phyloP scores from a whole-genome alignment of 2,797 vertebrate genomes.

The Pipistrellus pipistrellus region DNA sequence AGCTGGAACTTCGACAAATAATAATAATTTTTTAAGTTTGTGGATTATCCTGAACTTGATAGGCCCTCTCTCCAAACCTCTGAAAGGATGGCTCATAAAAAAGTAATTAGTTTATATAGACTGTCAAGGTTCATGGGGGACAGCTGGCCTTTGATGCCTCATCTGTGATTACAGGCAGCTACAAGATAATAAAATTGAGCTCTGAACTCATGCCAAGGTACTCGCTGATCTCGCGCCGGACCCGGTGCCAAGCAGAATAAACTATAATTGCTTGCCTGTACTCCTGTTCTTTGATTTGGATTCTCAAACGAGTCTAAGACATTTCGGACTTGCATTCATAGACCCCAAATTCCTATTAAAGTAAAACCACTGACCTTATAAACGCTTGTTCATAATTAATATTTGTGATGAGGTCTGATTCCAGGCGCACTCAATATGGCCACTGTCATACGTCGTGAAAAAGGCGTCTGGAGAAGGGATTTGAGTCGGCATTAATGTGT shows the following conservation, averaged over 20 bases:
- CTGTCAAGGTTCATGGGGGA: slow-evolving; percentile 84
- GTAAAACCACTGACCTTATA: slow-evolving; percentile 65
- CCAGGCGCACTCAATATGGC: background rate
- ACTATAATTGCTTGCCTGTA: slow-evolving; percentile 56
- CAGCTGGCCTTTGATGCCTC: slow-evolving; percentile 85
- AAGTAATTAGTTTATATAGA: slow-evolving; percentile 80
- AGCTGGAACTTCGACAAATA: slow-evolving; percentile 75
- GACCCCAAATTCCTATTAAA: slow-evolving; percentile 65
- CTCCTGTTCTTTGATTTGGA: slow-evolving; percentile 52
- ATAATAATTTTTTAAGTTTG: slow-evolving; percentile 71
- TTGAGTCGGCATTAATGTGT: slow-evolving; percentile 53
- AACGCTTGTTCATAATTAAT: slow-evolving; percentile 75
- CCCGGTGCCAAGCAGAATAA: slow-evolving; percentile 70
- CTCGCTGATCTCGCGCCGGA: slow-evolving; percentile 69
- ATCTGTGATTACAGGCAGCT: slow-evolving; percentile 83
- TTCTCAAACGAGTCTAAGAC: slow-evolving; percentile 67
- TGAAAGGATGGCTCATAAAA: slow-evolving; percentile 80
- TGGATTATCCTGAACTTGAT: slow-evolving; percentile 70
- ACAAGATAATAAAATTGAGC: slow-evolving; percentile 82
- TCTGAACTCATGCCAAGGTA: slow-evolving; percentile 83
- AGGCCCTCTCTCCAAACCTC: slow-evolving; percentile 71
- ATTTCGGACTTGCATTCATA: slow-evolving; percentile 52
- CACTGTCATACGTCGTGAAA: background rate
- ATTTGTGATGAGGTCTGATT: slow-evolving; percentile 64
- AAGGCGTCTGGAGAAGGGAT: slow-evolving; percentile 40